A percentile compares a stretch with the other conserved stretches of the same genome.
Conservation (phyloP, 1,140 invertebrate genomes). For the Drosophila repletoides region DNA sequence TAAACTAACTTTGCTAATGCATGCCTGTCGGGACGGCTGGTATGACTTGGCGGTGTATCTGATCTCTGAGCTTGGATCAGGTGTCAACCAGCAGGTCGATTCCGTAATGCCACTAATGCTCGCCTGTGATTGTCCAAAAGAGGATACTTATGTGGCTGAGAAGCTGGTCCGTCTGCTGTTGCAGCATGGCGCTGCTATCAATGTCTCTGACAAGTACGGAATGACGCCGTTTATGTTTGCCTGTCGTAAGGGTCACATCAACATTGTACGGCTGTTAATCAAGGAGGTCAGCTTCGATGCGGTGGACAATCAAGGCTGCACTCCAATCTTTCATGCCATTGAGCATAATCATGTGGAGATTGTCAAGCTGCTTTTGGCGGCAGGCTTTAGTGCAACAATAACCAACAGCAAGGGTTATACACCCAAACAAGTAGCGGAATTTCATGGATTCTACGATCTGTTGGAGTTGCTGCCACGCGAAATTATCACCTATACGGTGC, state of each 20-base stretch:
- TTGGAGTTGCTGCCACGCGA: conserved; percentile 79
- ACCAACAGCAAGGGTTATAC: conserved; percentile 82
- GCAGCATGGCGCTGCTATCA: conserved; percentile 65
- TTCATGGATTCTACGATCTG: conserved; percentile 81
- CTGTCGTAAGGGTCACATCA: conserved; percentile 80
- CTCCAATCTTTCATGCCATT: conserved; percentile 83
- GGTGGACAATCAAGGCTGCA: conserved; percentile 83
- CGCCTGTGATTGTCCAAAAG: conserved; percentile 45
- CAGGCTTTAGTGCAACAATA: conserved; percentile 70
- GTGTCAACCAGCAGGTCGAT: conserved; percentile 65
- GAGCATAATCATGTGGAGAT: conserved; percentile 79
- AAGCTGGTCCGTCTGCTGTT: conserved; percentile 61
- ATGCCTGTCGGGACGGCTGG: conserved; percentile 53
- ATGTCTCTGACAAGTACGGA: conserved; percentile 81
- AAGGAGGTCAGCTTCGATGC: conserved; percentile 78
- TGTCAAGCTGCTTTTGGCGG: conserved; percentile 81
- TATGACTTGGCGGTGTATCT: conserved; percentile 58
- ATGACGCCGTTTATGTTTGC: conserved; percentile 83
- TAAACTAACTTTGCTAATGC: conserved; percentile 52
- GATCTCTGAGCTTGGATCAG: conserved; percentile 44
- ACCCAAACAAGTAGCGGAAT: conserved; percentile 81
- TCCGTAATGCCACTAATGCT: conserved; percentile 63
- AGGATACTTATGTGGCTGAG: conserved; percentile 38
- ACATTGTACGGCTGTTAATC: conserved; percentile 79
- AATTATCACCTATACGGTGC: conserved; percentile 51